A percentile compares a stretch with the other conserved stretches of the same genome.
These are phyloP conservation scores for Trachelus iudaicus DNA, from an alignment of 2,888 invertebrate species.

Conservation along the genomic window DNA sequence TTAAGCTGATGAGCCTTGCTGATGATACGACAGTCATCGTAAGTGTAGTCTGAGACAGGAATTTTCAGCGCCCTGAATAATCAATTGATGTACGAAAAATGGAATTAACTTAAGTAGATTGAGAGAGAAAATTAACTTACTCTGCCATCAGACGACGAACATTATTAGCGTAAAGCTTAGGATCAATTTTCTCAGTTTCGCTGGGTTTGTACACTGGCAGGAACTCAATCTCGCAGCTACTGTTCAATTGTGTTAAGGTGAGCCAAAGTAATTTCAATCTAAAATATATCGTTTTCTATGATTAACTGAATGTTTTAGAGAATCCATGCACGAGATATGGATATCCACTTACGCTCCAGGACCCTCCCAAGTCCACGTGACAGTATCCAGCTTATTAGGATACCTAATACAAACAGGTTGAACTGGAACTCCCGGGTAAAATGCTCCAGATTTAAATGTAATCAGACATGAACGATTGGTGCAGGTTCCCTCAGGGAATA, in stretches of 20 bases:
- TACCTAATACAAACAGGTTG: slow-evolving; percentile 94
- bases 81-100: neutral
- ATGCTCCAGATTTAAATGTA: slow-evolving; percentile 92
- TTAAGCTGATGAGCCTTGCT: slow-evolving; percentile 85
- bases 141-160: slow-evolving; percentile 92
- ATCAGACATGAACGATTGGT: slow-evolving; percentile 93
- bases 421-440: slow-evolving; percentile 94
- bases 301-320: neutral
- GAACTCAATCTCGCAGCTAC: slow-evolving; percentile 90
- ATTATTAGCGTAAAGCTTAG: slow-evolving; percentile 89
- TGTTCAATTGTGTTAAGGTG: slow-evolving; percentile 88
- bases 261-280: slow-evolving; percentile 88
- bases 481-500: slow-evolving; percentile 97
- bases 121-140: slow-evolving; percentile 68
- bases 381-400: slow-evolving; percentile 88
- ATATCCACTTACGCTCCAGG: slow-evolving; percentile 84
- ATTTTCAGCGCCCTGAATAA: slow-evolving; percentile 81
- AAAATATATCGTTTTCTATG: slow-evolving; percentile 43
- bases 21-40: slow-evolving; percentile 90
- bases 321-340: neutral
- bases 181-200: slow-evolving; percentile 86
- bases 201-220: slow-evolving; percentile 91
- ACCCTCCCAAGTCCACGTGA: slow-evolving; percentile 96
- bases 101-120: slow-evolving; percentile 1
- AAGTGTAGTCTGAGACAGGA: slow-evolving; percentile 91